Conservation (phyloP, 2,888 invertebrate species). For the Philereme vetulata region DNA sequence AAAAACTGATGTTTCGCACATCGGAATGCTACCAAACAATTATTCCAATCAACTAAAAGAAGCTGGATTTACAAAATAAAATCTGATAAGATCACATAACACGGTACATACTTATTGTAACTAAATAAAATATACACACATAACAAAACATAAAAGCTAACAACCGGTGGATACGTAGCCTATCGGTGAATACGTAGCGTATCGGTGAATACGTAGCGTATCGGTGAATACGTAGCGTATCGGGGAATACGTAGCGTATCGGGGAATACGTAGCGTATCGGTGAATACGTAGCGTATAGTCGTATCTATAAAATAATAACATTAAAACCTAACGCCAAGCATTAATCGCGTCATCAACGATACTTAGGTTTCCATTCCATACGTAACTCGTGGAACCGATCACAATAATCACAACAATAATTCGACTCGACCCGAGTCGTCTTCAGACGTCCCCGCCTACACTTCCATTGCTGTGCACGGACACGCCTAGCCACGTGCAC, state of each 20-base stretch:
- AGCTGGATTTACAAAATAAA: constrained; percentile 36
- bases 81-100: constrained; percentile 36
- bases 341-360: constrained; percentile 13
- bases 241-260: neutral
- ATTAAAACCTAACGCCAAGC: constrained; percentile 9
- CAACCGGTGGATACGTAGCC: too few species aligned
- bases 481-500: too few species aligned
- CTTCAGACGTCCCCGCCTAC: neutral
- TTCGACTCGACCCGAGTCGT: constrained; percentile 25
- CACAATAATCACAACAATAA: constrained; percentile 41
- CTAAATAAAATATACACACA: constrained; percentile 37
- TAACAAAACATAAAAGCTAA: constrained; percentile 28
- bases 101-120: constrained; percentile 18
- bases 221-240: neutral
- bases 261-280: neutral
- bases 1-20: constrained; percentile 5
- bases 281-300: neutral
- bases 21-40: constrained; percentile 36
- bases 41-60: constrained; percentile 31
- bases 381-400: constrained; percentile 23
- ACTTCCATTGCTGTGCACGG: neutral
- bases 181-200: too few species aligned
- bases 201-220: neutral
- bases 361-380: constrained; percentile 16
- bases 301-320: constrained; percentile 10